Conservation (phyloP, 2,888 invertebrate genomes). For the Myopa testacea region DNA sequence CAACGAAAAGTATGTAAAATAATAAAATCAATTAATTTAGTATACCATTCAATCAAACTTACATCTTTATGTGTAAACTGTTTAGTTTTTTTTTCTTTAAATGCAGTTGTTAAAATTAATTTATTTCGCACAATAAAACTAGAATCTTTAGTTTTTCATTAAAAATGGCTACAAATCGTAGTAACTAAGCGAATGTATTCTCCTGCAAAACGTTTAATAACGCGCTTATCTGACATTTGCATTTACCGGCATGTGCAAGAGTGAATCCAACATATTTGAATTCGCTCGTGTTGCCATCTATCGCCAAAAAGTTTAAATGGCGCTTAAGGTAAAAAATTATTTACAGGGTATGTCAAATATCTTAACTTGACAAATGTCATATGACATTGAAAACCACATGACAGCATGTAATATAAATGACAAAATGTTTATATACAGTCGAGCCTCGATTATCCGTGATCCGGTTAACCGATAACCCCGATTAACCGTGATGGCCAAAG, state of each 20-base stretch:
- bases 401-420: not conserved
- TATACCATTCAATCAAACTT: not conserved
- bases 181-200: not conserved
- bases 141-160: slow-evolving; percentile 11
- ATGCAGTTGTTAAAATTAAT: not conserved
- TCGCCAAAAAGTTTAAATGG: not conserved
- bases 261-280: slow-evolving; percentile 9
- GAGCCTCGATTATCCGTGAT: too few relatives aligned
- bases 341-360: not conserved
- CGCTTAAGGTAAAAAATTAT: not conserved
- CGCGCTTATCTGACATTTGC: slow-evolving; percentile 40
- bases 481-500: too few relatives aligned
- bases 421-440: too few relatives aligned
- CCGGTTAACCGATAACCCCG: too few relatives aligned
- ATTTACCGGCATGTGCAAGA: not conserved
- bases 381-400: not conserved
- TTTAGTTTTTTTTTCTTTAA: not conserved
- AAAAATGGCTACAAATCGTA: slow-evolving; percentile 43
- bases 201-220: slow-evolving; percentile 5
- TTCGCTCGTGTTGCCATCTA: not conserved
- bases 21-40: not conserved
- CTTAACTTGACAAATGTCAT: not conserved
- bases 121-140: not conserved
- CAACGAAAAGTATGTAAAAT: not conserved
- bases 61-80: not conserved